These are phyloP conservation scores for Echinometra lucunter DNA, from an alignment of 53 echinoderm and acorn worm species.

Conservation along the genomic window DNA sequence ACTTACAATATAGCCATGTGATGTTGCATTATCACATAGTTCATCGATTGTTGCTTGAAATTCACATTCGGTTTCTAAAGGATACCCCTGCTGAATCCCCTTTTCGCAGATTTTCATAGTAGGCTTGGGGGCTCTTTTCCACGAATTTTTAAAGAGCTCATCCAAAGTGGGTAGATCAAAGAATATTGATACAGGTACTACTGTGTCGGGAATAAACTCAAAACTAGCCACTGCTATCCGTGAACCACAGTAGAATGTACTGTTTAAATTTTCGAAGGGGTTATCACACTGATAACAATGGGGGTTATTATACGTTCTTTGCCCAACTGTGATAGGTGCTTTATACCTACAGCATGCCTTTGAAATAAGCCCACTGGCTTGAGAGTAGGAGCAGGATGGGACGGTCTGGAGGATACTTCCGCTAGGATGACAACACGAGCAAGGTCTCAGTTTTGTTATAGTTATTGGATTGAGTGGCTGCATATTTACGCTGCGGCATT, in stretches of 20 bases:
- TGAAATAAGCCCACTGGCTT: not conserved
- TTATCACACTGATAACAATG: constrained; percentile 26
- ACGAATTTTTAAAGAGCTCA: not conserved
- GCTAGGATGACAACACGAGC: not conserved
- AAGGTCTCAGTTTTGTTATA: not conserved
- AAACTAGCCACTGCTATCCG: not conserved
- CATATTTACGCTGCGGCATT: not conserved
- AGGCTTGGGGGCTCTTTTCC: not conserved
- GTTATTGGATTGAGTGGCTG: not conserved
- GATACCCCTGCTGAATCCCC: not conserved
- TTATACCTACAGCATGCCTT: constrained; percentile 19
- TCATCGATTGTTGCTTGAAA: not conserved
- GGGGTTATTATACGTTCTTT: not conserved
- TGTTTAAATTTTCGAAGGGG: not conserved
- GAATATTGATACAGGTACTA: constrained; percentile 46
- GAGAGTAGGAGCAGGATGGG: not conserved
- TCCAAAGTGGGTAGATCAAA: constrained; percentile 40
- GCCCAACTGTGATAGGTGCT: not conserved
- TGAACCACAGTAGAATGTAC: no score
- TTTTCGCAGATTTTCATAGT: constrained; percentile 12
- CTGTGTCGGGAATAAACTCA: not conserved
- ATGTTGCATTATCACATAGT: not conserved
- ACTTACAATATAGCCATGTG: not conserved
- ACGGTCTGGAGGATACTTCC: not conserved
- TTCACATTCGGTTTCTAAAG: not conserved